Evolutionary conservation across 2,888 invertebrate genomes (phyloP).

Genomic region (Macrosoma leucophasiata): DNA sequence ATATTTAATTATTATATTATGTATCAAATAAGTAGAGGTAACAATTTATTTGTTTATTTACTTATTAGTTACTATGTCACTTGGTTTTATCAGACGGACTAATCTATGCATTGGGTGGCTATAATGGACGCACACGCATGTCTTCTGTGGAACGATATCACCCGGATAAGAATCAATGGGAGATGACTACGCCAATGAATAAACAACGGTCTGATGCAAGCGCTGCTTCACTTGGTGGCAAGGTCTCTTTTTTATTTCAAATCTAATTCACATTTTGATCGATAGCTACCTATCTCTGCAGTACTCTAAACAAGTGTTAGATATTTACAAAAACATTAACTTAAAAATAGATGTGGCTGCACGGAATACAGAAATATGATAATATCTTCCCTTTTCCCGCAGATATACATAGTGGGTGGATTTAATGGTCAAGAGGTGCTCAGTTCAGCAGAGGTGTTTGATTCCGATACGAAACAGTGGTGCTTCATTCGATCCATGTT

Average conservation of each 20-base stretch:
- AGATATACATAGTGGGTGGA: constrained; percentile 87
- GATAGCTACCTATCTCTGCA: no score
- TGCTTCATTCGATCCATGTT: constrained; percentile 81
- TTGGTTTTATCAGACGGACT: constrained; percentile 78
- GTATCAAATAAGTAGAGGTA: no score
- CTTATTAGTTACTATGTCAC: no score
- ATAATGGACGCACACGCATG: constrained; percentile 85
- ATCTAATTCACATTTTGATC: neutral
- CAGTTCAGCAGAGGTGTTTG: constrained; percentile 84
- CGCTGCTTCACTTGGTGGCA: constrained; percentile 80
- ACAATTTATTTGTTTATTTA: no score
- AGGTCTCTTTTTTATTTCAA: constrained; percentile 47
- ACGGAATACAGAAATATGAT: no score
- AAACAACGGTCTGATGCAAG: constrained; percentile 86
- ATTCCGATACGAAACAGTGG: constrained; percentile 83
- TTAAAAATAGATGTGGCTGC: no score
- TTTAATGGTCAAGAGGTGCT: constrained; percentile 87
- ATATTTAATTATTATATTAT: no score
- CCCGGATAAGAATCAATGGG: constrained; percentile 86
- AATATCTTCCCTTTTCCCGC: constrained; percentile 3
- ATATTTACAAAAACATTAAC: no score
- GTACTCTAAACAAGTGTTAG: no score
- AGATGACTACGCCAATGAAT: constrained; percentile 84
- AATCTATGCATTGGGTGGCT: constrained; percentile 90
- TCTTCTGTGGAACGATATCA: constrained; percentile 87